These are phyloP conservation scores for Holothuria leucospilota DNA, from an alignment of 53 echinoderm and acorn worm species.

Conservation along the genomic window DNA sequence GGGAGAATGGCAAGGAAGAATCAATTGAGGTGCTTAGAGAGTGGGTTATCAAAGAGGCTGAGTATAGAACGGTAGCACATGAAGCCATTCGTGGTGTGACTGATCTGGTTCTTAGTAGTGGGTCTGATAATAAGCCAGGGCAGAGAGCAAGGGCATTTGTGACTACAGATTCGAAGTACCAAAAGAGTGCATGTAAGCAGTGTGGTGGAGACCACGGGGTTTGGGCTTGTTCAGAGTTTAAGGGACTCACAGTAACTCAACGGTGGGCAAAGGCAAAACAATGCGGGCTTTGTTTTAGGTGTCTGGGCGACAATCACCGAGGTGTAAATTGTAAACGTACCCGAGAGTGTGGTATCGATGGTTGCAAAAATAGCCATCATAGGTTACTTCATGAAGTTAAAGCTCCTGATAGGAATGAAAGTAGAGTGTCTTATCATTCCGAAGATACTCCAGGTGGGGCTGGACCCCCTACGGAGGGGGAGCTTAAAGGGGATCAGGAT, in stretches of 20 bases:
- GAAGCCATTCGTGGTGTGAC: neutral
- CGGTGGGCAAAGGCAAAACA: conserved; percentile 13
- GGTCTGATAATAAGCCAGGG: neutral
- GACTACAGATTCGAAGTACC: neutral
- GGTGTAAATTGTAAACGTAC: neutral
- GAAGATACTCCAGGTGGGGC: neutral
- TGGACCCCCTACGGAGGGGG: neutral
- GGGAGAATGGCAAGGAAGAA: conserved; percentile 5
- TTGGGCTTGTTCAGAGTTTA: neutral
- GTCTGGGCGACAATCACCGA: neutral
- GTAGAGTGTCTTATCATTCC: neutral
- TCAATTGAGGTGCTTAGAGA: conserved; percentile 5
- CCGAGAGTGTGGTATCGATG: conserved; percentile 22
- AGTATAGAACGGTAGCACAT: conserved; percentile 23
- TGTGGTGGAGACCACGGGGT: neutral
- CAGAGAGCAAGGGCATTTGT: too few species aligned
- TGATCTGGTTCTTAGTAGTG: neutral
- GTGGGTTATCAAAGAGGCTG: conserved; percentile 23
- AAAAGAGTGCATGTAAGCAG: neutral
- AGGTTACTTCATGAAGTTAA: conserved; percentile 21
- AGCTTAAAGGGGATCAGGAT: too few species aligned
- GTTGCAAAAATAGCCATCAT: neutral
- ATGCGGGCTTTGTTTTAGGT: neutral
- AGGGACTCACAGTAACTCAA: neutral
- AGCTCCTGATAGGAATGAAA: too few species aligned